Base-by-base conservation (phyloP, 2,113 vertebrate species). In the Thomomys bottae region DNA sequence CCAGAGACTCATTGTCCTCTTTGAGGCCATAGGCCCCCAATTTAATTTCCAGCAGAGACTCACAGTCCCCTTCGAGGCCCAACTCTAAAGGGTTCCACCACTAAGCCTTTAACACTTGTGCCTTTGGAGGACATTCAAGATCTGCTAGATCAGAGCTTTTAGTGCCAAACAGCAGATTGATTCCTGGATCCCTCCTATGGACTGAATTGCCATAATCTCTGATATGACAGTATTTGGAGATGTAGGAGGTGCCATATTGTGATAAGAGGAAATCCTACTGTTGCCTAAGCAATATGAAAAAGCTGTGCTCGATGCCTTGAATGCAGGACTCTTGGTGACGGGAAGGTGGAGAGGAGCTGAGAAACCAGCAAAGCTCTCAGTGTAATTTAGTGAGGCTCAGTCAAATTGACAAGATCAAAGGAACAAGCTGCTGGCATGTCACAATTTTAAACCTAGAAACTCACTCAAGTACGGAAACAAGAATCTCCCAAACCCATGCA, bases 211-310 rank as follows among this genome's bases (percentile, higher is more conserved):
- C 28, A 8, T 63, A 28, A 68, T 1, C 2, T n/a, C 34, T 14
- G 18, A 6, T 17, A 18, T 8, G 77, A 70, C 18, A 32, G 17
- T 45, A 26, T 28, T 73, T 79, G 23, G 66, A 92, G 32, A 18
- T 2, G 15, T 4, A n/a, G 32, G 45, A 67, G 24, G 26, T 66
- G 28, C 6, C 20, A 64, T 73, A 85, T 32, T 93, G 92, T 92
- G 79, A 14, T 54, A 83, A 93, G 38, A 76, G 91, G 87, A 91
- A 84, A 67, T 38, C 80, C 12, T 87, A 3, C 70, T 93, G n/a
- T 87, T 96, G 3, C 78, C 80, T 83, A 89, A 84, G 86, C 80
- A 30, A 95, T 93, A 54, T 15, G 18, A 15, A 54, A 54, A 54
- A 54, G 96, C 83, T 67, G 57, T 24, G 1, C 9, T 94, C 80